phyloP scores from a whole-genome alignment of 2,797 vertebrate genomes.

The Channa striata region DNA sequence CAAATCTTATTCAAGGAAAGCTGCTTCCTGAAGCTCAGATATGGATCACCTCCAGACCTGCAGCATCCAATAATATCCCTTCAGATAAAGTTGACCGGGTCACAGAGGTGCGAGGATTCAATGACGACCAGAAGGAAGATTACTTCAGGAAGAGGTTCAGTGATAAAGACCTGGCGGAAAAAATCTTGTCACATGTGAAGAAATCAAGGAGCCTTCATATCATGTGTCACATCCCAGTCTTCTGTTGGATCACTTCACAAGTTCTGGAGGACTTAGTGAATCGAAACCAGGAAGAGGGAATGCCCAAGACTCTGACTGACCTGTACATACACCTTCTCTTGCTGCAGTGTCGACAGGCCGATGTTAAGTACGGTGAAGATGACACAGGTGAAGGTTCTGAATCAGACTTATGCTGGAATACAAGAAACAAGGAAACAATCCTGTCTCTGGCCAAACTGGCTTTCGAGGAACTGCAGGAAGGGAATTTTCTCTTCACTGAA shows the following conservation, averaged over 20 bases:
- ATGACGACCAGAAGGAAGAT: conserved; percentile 64
- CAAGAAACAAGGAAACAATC: conserved; percentile 41
- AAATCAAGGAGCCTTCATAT: conserved; percentile 51
- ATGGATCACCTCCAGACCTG: conserved; percentile 75
- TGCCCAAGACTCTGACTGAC: conserved; percentile 60
- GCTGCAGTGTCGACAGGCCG: conserved; percentile 48
- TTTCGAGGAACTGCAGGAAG: conserved; percentile 25
- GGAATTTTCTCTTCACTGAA: conserved; percentile 40
- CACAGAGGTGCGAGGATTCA: conserved; percentile 74
- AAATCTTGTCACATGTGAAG: conserved; percentile 45
- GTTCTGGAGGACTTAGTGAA: conserved; percentile 52
- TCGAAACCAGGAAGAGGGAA: background rate
- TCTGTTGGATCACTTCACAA: conserved; percentile 62
- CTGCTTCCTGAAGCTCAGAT: conserved; percentile 61
- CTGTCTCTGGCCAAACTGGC: conserved; percentile 50
- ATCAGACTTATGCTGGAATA: conserved; percentile 26
- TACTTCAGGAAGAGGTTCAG: conserved; percentile 58
- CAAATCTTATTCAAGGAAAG: conserved; percentile 65
- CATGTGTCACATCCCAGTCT: conserved; percentile 66
- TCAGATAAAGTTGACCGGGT: conserved; percentile 49
- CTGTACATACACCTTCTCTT: conserved; percentile 55
- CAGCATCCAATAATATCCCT: conserved; percentile 61
- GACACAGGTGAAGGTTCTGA: conserved; percentile 7
- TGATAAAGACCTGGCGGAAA: conserved; percentile 13
- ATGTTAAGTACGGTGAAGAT: conserved; percentile 33